These are phyloP conservation scores for Resseliella maxima DNA, from an alignment of 2,888 invertebrate genomes.

Conservation along the genomic window DNA sequence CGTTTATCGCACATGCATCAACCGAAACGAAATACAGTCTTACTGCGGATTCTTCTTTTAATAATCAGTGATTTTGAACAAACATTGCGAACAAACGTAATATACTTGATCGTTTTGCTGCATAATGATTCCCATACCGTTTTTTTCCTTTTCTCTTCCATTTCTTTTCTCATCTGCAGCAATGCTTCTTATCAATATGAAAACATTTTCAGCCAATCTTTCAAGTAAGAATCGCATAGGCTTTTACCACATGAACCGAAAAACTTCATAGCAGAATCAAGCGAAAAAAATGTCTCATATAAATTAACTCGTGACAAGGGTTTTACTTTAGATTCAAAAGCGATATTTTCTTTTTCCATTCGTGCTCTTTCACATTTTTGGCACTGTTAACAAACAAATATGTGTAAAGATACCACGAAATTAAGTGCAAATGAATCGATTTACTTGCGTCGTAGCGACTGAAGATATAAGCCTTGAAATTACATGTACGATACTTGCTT, in stretches of 20 bases:
- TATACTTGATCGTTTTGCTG: slow-evolving; percentile 2
- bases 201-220: neutral
- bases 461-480: slow-evolving; percentile 15
- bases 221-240: too few relatives aligned
- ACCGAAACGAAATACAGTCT: neutral
- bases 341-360: neutral
- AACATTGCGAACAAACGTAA: neutral
- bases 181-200: slow-evolving; percentile 3
- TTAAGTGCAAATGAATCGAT: slow-evolving; percentile 42
- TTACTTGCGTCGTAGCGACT: neutral
- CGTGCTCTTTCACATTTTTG: neutral
- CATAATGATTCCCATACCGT: neutral
- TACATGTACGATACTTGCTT: slow-evolving; percentile 32
- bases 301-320: slow-evolving; percentile 46
- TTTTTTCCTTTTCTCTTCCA: too few relatives aligned
- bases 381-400: neutral
- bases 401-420: slow-evolving; percentile 41
- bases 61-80: neutral
- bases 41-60: slow-evolving; percentile 10
- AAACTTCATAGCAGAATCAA: neutral
- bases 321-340: slow-evolving; percentile 35
- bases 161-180: too few relatives aligned
- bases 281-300: neutral
- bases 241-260: neutral
- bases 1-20: neutral